These are phyloP conservation scores for Parazoanthus swiftii DNA, from an alignment of 92 coral and sea anemone species.

Conservation along the genomic window DNA sequence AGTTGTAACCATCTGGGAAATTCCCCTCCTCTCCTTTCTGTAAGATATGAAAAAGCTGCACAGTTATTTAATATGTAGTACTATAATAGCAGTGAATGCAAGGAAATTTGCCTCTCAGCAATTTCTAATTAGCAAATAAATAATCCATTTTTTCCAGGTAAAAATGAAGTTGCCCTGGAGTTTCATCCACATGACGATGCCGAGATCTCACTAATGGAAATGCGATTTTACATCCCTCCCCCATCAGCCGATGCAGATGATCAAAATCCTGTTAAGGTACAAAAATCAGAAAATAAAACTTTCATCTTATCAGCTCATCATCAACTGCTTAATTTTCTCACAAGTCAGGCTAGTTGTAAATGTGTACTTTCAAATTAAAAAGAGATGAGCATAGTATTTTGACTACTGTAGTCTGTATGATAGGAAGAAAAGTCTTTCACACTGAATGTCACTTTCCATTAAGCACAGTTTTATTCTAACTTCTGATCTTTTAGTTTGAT, in stretches of 20 bases:
- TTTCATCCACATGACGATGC: conserved; percentile 99
- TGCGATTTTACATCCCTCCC: conserved; percentile 95
- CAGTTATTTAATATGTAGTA: too few relatives aligned
- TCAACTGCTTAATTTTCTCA: neutral
- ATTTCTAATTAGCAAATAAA: neutral
- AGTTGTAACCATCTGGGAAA: too few relatives aligned
- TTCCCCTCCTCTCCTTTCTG: too few relatives aligned
- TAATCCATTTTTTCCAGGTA: conserved; percentile 54
- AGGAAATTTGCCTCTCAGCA: too few relatives aligned
- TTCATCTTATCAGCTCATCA: neutral
- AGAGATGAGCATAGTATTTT: too few relatives aligned
- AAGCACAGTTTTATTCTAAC: too few relatives aligned
- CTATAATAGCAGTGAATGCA: too few relatives aligned
- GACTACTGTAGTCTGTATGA: too few relatives aligned
- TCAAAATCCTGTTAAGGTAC: conserved; percentile 90
- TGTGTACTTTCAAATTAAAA: neutral
- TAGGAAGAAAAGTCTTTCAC: too few relatives aligned
- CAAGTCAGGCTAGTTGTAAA: neutral
- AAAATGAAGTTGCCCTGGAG: conserved; percentile 98
- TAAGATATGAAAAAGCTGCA: too few relatives aligned
- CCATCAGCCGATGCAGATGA: conserved; percentile 76
- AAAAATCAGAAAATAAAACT: neutral
- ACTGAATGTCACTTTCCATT: too few relatives aligned
- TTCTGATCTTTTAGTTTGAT: too few relatives aligned
- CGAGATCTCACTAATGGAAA: conserved; percentile 94